These are phyloP conservation scores for Elymnias hypermnestra DNA, from an alignment of 1,140 invertebrate genomes.

Conservation along the genomic window DNA sequence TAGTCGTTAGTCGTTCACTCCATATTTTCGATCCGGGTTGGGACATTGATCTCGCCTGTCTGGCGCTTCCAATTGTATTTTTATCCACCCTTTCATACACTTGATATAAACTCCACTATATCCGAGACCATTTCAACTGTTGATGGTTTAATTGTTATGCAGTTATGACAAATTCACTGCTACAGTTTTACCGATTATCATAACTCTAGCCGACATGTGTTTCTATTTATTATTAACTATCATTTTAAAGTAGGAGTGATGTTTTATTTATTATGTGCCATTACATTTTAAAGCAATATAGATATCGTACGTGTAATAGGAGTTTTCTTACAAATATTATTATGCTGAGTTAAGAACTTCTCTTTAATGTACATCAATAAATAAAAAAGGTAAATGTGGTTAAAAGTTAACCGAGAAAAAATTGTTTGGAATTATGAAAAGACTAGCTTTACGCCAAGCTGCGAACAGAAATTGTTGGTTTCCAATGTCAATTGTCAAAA, in stretches of 20 bases:
- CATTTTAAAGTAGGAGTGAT: conserved; percentile 1
- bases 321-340: too few relatives aligned
- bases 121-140: conserved; percentile 5
- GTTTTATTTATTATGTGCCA: too few relatives aligned
- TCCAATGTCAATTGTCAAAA: too few relatives aligned
- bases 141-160: conserved; percentile 22
- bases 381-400: too few relatives aligned
- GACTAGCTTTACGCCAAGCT: too few relatives aligned
- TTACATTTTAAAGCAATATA: too few relatives aligned
- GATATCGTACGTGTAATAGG: too few relatives aligned
- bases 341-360: too few relatives aligned
- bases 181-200: conserved; percentile 9
- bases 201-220: conserved; percentile 1
- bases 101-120: conserved; percentile 14
- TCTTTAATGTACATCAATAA: too few relatives aligned
- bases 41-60: conserved; percentile 50
- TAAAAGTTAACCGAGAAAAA: too few relatives aligned
- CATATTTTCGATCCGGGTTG: conserved; percentile 28
- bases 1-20: conserved; percentile 17
- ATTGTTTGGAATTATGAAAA: too few relatives aligned
- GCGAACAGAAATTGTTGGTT: too few relatives aligned
- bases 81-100: conserved; percentile 24
- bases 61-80: conserved; percentile 36
- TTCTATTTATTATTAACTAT: conserved; percentile 11
- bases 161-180: conserved; percentile 21